Evolutionary conservation across 1,140 invertebrate genomes (phyloP).

Genomic region (Schlechtendalia chinensis): DNA sequence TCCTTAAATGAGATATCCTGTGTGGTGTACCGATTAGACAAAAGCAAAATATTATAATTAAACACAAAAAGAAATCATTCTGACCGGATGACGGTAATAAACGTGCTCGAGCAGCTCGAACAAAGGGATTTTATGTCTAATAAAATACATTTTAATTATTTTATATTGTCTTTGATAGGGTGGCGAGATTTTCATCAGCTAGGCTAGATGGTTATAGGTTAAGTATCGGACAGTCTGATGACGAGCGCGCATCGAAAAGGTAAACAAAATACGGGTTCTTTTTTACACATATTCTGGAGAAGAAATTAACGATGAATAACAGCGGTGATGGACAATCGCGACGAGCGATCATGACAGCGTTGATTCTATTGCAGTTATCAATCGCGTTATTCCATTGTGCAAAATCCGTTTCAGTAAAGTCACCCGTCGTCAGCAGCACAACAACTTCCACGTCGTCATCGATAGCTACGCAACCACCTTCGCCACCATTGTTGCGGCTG

Average conservation of each 20-base stretch:
- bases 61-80: too few relatives aligned
- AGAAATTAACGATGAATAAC: too few relatives aligned
- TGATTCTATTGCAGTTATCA: not conserved
- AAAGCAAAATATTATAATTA: too few relatives aligned
- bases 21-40: not conserved
- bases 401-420: too few relatives aligned
- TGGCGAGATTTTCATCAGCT: too few relatives aligned
- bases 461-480: too few relatives aligned
- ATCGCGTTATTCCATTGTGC: too few relatives aligned
- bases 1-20: conserved; percentile 15
- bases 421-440: not conserved
- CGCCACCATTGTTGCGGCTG: not conserved
- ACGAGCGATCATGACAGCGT: not conserved
- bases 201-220: not conserved
- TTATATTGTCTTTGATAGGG: too few relatives aligned
- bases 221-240: not conserved
- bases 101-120: not conserved
- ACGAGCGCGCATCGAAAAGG: not conserved
- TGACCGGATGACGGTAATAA: not conserved
- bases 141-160: not conserved
- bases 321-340: too few relatives aligned
- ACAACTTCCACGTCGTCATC: not conserved
- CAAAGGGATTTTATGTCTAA: not conserved
- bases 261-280: not conserved
- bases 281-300: too few relatives aligned